A percentile compares a stretch with the other conserved stretches of the same genome.
Conservation (phyloP, 2,797 vertebrate species). For the Botia kubotai region DNA sequence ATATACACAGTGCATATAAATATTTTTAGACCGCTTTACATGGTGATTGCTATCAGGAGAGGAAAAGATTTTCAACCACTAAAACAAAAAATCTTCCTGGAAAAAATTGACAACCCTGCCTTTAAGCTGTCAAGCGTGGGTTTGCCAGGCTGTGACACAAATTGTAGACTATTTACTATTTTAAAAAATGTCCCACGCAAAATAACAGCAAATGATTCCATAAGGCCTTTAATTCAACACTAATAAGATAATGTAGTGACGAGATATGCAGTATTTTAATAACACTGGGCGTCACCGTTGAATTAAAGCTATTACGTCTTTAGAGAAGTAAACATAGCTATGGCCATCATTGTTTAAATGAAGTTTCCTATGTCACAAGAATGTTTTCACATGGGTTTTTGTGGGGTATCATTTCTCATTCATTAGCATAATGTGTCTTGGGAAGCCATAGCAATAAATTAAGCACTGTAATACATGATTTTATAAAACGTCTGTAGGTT, state of each 20-base stretch:
- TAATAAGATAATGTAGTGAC: constrained; percentile 1
- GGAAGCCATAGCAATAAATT: constrained; percentile 57
- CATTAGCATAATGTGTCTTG: constrained; percentile 24
- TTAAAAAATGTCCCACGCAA: not conserved
- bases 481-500: constrained; percentile 42
- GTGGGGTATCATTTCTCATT: constrained; percentile 7
- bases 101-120: no score
- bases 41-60: no score
- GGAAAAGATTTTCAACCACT: no score
- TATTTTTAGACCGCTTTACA: no score
- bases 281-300: not conserved
- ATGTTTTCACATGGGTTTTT: constrained; percentile 17
- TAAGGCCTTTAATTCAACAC: not conserved
- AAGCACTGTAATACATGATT: constrained; percentile 51
- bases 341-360: not conserved
- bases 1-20: no score
- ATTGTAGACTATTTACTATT: not conserved
- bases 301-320: constrained; percentile 19
- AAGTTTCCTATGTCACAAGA: constrained; percentile 4
- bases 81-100: no score
- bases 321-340: constrained; percentile 10
- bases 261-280: constrained; percentile 29
- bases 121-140: not conserved
- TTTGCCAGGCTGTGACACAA: no score
- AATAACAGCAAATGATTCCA: not conserved